These are phyloP conservation scores for Eclectus roratus DNA, from an alignment of 2,113 vertebrate species.

Conservation along the genomic window DNA sequence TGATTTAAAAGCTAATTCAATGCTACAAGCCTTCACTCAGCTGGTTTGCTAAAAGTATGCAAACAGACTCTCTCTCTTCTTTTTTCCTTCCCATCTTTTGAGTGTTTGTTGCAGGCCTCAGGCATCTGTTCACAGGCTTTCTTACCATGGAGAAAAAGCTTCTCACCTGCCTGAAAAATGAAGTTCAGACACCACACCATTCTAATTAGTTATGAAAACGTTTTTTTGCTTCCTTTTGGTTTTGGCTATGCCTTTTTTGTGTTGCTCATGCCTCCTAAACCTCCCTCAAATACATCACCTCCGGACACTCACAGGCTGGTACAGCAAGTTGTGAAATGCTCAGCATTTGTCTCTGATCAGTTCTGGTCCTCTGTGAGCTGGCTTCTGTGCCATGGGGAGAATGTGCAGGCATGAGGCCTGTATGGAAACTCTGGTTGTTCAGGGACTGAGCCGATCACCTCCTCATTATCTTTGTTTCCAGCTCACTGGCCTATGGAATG, in stretches of 20 bases:
- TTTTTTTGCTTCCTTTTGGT: neutral
- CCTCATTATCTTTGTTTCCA: constrained; percentile 39
- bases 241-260: neutral
- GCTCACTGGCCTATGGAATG: constrained; percentile 15
- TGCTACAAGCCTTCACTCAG: constrained; percentile 65
- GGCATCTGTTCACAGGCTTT: constrained; percentile 20
- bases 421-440: neutral
- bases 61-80: neutral
- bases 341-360: neutral
- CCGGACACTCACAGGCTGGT: neutral
- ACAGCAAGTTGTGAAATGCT: neutral
- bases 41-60: constrained; percentile 22
- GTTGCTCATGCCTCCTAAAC: neutral
- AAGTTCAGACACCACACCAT: neutral
- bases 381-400: neutral
- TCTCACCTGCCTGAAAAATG: constrained; percentile 7
- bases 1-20: constrained; percentile 71
- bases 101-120: neutral
- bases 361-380: neutral
- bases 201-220: constrained; percentile 43
- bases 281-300: constrained; percentile 10
- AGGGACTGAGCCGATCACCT: neutral
- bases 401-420: neutral
- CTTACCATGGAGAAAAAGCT: neutral
- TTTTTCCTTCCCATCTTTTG: neutral